Evolutionary conservation across 2,113 vertebrate species (phyloP).

Genomic region (pig (Sus scrofa)): DNA sequence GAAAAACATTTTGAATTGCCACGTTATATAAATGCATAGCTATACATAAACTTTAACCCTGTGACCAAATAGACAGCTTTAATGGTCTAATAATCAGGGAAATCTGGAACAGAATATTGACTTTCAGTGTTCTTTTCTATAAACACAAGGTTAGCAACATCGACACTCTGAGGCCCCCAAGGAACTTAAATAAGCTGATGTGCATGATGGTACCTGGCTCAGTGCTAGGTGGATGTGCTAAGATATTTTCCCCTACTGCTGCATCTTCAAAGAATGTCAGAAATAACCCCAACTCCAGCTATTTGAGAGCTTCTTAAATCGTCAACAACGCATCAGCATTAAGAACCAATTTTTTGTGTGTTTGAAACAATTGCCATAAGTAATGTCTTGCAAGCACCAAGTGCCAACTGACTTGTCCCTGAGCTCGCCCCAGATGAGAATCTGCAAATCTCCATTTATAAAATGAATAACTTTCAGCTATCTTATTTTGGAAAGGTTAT

Average conservation of each 20-base stretch:
- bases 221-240: too few species aligned
- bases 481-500: not conserved
- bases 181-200: not conserved
- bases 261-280: not conserved
- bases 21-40: not conserved
- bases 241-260: not conserved
- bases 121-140: not conserved
- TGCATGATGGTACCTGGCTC: not conserved
- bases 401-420: not conserved
- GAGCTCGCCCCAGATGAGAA: not conserved
- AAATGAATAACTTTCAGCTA: slow-evolving; percentile 19
- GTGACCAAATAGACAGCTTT: not conserved
- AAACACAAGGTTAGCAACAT: not conserved
- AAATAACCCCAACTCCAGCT: not conserved
- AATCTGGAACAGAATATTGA: not conserved
- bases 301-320: not conserved
- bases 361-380: not conserved
- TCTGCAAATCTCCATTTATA: slow-evolving; percentile 8
- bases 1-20: not conserved
- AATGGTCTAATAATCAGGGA: not conserved
- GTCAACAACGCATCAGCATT: not conserved
- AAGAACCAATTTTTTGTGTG: not conserved
- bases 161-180: not conserved
- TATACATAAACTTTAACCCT: not conserved
- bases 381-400: not conserved